Conservation (phyloP, 2,888 invertebrate genomes). For the Byasa hedistus region DNA sequence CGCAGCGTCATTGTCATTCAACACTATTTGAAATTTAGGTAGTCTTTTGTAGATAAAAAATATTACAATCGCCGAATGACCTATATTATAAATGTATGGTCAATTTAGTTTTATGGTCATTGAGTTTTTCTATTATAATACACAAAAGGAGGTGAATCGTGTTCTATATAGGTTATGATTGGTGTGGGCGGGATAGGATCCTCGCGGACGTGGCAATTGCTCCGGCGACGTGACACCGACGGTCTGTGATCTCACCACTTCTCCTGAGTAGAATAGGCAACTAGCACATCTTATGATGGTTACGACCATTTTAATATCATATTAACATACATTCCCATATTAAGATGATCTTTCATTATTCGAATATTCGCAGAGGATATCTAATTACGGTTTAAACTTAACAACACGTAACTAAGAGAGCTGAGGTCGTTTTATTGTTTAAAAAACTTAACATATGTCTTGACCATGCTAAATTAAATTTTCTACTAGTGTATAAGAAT, state of each 20-base stretch:
- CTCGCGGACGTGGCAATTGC: conserved; percentile 68
- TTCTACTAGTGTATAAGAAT: no score
- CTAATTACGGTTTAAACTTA: background rate
- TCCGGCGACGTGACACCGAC: conserved; percentile 50
- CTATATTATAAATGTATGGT: background rate
- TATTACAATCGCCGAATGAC: background rate
- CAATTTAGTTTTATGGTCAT: conserved; percentile 7
- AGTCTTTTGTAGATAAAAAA: background rate
- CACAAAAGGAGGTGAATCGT: conserved; percentile 30
- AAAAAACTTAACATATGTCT: no score
- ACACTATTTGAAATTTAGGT: no score
- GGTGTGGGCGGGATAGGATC: conserved; percentile 37
- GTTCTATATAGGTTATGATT: conserved; percentile 31
- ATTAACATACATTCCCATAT: conserved; percentile 20
- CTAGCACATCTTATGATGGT: conserved; percentile 36
- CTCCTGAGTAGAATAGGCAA: conserved; percentile 40
- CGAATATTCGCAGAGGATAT: background rate
- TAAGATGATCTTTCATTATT: conserved; percentile 1
- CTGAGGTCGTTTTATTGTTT: no score
- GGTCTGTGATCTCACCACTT: conserved; percentile 54
- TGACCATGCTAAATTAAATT: no score
- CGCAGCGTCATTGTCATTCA: background rate
- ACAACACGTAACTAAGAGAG: no score
- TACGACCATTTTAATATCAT: conserved; percentile 36
- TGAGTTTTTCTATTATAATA: conserved; percentile 29